Base-by-base conservation (phyloP, 64 coral and sea anemone genomes). In the Montipora sp. region DNA sequence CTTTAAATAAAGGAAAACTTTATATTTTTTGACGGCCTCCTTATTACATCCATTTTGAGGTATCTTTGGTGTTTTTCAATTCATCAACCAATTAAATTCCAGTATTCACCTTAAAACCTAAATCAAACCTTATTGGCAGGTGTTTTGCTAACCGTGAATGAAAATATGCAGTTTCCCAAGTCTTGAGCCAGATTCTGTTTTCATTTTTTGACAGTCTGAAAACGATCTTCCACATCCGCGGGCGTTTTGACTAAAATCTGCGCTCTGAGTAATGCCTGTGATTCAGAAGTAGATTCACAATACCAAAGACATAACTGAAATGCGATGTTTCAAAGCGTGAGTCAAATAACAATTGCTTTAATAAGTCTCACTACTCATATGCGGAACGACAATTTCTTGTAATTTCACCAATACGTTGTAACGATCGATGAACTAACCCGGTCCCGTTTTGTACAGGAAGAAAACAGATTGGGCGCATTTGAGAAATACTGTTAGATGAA, bases 71-170 rank as follows among this genome's bases (percentile, higher is more conserved):
- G 82, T 71, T 85, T 70, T 72, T 13, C 14, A 71, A 46, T 71
- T 8, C 20, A 72, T 14, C 63, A 21, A 50, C 82, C 82, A 85
- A 85, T 85, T 85, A 85, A 65, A 72, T 20, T 47, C 9, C 21
- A 21, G 61, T 3, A 72, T 70, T 72, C 68, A 72, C 82, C 82
- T 50, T 36, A 70, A 71, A 72, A 85, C 65, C 61, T 50, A 85
- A 85, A 51, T 72, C 82, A 85, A 83, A 85, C 18, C 65, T 7
- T 63, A 71, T 6, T 12, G 59, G 18, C 82, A 85, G 82, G 82
- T 85, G 82, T 85, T 85, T 85, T 46, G 36, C 82, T 72, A 85
- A 85, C 82, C 82, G 2, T 71, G 82, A 18, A 85, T 21, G 65
- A 72, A 85, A 85, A 85, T 72, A 49, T 69, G 68, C 47, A 69